Base-by-base conservation (phyloP, 2,888 invertebrate species). In the Agriopis aurantiaria region DNA sequence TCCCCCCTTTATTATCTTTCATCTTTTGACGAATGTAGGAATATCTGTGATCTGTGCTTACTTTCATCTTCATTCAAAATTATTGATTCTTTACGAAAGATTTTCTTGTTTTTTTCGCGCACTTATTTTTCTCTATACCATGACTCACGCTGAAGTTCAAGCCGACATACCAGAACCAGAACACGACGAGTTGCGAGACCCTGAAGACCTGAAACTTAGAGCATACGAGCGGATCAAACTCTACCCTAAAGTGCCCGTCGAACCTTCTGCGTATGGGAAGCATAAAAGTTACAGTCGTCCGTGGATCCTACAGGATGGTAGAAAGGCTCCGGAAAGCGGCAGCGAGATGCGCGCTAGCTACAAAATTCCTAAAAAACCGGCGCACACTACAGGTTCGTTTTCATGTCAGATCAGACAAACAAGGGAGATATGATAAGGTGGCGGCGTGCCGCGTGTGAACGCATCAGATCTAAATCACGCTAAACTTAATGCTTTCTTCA, bases 291-390 rank as follows among this genome's bases (percentile, higher is more conserved):
- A 80, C 61, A 94, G 94, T 70, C 86, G 92, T 41, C 85, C 88
- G 1, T 94, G 94, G 94, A 94, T 94, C 61, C 81, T 94, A 58
- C 91, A 92, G 69, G 94, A 94, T 79, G 93, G 93, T 0, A 87
- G 92, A 1, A 83, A 84, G 71, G 82, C 85, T 43, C 88, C 88
- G 4, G 84, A 79, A 7, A 82, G 85, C 68, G 92, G 92, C 4
- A 94, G 92, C 76, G 92, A 91, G 82, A 93, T 92, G 92, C 88
- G 88, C 10, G 86, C 83, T 48, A 80, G 73, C 57, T 94, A 81
- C 74, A 80, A 77, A 76, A 70, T 82, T 3, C 93, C 91, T 10
- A 89, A 84, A 68, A 88, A 86, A 78, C 65, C 87, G 6, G 84
- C 81, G 45, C 78, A 81, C 49, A 72, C 72, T 7, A 85, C 87